Base-by-base conservation (phyloP, 2,113 vertebrate species). In the Ctenomys sociabilis region DNA sequence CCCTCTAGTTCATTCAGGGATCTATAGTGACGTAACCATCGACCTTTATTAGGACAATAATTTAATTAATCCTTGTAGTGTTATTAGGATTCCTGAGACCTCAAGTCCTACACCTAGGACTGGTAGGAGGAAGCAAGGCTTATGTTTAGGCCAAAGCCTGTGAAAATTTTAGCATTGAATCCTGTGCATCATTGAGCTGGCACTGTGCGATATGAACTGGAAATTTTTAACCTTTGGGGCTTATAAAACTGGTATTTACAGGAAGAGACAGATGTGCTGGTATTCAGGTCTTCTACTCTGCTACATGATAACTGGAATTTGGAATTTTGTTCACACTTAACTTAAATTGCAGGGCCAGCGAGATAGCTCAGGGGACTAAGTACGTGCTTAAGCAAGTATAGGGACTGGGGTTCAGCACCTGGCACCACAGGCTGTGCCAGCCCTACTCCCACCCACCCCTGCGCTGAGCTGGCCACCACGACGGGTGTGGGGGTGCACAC, bases 241-340 rank as follows among this genome's bases (percentile, higher is more conserved):
- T 43, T 59, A 88, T 75, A 82, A 45, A 52, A 66, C 37, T 57
- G 32, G 49, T 88, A 52, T 88, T 95, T 83, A 63, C 72, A 0
- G 0, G 43, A 75, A n/a, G 88, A 85, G 88, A 30, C 64, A 11
- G 78, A 21, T 68, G 40, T 68, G 17, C 72, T 94, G 26, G 37
- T 37, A 57, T 7, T 35, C 43, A 73, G 68, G 64, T n/a, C 5
- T 49, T 7, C 43, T 66, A 5, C 73, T 82, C 66, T 75, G 63
- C 75, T 52, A 63, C 10, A 72, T 37, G 70, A 40, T 37, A 14
- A 28, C 72, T 59, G 30, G 40, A 26, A 75, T 90, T 83, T 85
- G 77, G 85, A 43, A 37, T 83, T 93, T 81, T 93, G 70, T 93
- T 94, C 90, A 45, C 52, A 82, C 49, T 75, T 63, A 90, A 66